Percentiles rank a stretch among this genome's conserved stretches.
Evolutionary conservation across 2,797 vertebrate genomes (phyloP).

Genomic region (Florisuga fusca): DNA sequence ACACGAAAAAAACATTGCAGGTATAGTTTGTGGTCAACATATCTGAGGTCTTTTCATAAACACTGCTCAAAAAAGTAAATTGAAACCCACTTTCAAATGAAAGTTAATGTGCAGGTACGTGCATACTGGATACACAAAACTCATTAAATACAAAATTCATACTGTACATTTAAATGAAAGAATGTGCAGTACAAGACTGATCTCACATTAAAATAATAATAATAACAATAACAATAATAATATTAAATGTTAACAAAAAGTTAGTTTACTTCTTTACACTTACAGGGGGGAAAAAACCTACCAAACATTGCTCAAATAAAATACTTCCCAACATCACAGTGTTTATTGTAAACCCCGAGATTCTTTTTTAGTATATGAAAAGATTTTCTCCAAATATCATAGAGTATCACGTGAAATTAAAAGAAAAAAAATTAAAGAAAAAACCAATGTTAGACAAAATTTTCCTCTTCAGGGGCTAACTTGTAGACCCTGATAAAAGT

Average conservation of each 20-base stretch:
- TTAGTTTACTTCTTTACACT: constrained; percentile 59
- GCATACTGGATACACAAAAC: constrained; percentile 91
- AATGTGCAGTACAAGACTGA: constrained; percentile 87
- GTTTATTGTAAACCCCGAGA: constrained; percentile 91
- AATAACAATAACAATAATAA: neutral
- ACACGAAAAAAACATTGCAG: constrained; percentile 82
- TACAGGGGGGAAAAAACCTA: constrained; percentile 33
- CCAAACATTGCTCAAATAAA: constrained; percentile 75
- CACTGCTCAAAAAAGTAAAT: constrained; percentile 83
- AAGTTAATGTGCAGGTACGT: constrained; percentile 86
- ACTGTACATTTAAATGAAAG: constrained; percentile 90
- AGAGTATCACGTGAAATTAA: constrained; percentile 69
- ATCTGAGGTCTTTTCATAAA: constrained; percentile 80
- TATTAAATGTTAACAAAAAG: constrained; percentile 71
- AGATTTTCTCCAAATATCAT: constrained; percentile 72
- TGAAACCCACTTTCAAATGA: constrained; percentile 84
- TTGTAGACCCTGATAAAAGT: constrained; percentile 61
- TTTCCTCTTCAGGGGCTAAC: constrained; percentile 66
- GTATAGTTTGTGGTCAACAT: constrained; percentile 82
- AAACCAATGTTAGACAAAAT: constrained; percentile 62
- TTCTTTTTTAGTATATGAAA: constrained; percentile 83
- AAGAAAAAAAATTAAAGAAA: constrained; percentile 4
- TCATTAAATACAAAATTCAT: constrained; percentile 88
- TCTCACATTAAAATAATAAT: constrained; percentile 72
- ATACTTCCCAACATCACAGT: constrained; percentile 93